phyloP scores from a whole-genome alignment of 2,113 vertebrate species.

The Eptesicus fuscus region DNA sequence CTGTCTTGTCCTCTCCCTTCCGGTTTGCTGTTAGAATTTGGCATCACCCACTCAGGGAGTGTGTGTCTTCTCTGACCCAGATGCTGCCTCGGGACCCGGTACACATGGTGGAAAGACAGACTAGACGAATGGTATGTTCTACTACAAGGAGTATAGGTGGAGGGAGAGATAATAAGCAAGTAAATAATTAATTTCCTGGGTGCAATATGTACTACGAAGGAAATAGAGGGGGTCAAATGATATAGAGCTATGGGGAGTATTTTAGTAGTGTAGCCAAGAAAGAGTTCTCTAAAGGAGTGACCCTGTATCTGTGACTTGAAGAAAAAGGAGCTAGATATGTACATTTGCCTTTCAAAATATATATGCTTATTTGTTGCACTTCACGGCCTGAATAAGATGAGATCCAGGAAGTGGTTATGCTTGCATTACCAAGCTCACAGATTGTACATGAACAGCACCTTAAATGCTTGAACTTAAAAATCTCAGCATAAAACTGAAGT shows the following conservation, averaged over 20 bases:
- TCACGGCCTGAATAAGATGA: constrained; percentile 15
- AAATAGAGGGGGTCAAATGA: neutral
- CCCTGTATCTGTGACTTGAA: neutral
- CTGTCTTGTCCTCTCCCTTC: neutral
- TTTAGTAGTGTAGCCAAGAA: neutral
- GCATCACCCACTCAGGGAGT: neutral
- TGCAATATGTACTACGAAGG: neutral
- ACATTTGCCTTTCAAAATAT: constrained; percentile 28
- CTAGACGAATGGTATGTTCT: neutral
- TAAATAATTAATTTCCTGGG: neutral
- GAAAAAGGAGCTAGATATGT: neutral
- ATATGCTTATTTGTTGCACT: neutral
- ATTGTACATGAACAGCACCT: neutral
- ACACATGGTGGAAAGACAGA: neutral
- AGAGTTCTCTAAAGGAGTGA: neutral
- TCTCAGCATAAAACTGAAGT: neutral
- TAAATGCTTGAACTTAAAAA: neutral
- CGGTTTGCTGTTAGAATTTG: neutral
- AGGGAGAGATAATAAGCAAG: neutral
- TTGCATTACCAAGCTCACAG: neutral
- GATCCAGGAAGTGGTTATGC: neutral
- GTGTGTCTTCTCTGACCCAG: neutral
- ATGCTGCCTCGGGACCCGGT: neutral
- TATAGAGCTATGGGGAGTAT: neutral
- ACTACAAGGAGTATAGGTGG: fast-evolving